Evolutionary conservation across 2,113 vertebrate species (phyloP), one percentile per base, ranked within the genome.

Genomic region (Uropsilus gracilis): DNA sequence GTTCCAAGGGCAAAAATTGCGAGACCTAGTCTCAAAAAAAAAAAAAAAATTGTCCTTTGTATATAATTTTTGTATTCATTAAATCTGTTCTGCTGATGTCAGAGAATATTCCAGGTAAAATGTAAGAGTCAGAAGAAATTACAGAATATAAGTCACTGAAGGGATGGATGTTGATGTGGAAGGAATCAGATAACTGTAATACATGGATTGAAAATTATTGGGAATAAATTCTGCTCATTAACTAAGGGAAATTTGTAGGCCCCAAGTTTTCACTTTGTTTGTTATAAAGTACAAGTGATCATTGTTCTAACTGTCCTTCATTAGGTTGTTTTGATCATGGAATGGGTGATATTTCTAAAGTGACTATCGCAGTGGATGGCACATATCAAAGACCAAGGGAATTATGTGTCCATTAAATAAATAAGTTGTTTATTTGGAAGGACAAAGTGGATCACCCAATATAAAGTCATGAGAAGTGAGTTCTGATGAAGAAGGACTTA

Each of bases 271-370:
- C 26, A 9, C 8, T 73, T 28, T 84, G 39, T 16, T 77, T 37
- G 34, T 32, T 9, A 1, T 87, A 68, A 78, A 64, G 22, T 77
- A 1, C 53, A 11, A 13, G 17, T 24, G 5, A 66, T 73, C 44
- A 26, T 1, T 5, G 9, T 16, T 10, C 26, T 75, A 8, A 5
- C 14, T 76, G 22, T 39, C 39, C 24, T 2, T 88, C 3, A 8
- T 80, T 20, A 66, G 18, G 9, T 18, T 84, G 26, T 66, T 84
- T 92, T n/a, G n/a, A n/a, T n/a, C n/a, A n/a, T n/a, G n/a, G n/a
- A n/a, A n/a, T n/a, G n/a, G n/a, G n/a, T n/a, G n/a, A n/a, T n/a
- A n/a, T n/a, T n/a, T n/a, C n/a, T 94, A 37, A 94, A 87, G 26
- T 22, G 17, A 32, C 69, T 42, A 30, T 46, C 64, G 57, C 4